These are phyloP conservation scores for Allophyes oxyacanthae DNA, from an alignment of 2,888 invertebrate species.

Conservation along the genomic window DNA sequence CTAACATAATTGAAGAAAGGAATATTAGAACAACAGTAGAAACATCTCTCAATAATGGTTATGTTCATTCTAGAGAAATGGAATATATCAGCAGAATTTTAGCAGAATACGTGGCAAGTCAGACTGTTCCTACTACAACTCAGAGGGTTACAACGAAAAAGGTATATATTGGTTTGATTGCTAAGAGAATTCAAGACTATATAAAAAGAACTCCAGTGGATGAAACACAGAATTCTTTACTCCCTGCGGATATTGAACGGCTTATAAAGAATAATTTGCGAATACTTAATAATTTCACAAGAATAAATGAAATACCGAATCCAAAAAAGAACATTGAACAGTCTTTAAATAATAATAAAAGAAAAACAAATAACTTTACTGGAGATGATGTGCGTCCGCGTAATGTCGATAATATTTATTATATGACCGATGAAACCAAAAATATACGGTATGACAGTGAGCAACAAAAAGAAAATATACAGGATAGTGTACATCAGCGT, in stretches of 20 bases:
- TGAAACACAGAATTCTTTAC: neutral
- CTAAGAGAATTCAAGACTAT: constrained; percentile 47
- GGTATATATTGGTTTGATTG: constrained; percentile 28
- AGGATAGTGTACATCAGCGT: constrained; percentile 6
- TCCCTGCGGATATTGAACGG: neutral
- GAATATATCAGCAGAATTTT: constrained; percentile 60
- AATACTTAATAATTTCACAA: constrained; percentile 1
- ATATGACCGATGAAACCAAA: constrained; percentile 7
- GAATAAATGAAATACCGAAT: neutral
- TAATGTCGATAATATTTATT: constrained; percentile 3
- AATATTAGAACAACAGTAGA: constrained; percentile 2
- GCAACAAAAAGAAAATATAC: constrained; percentile 1
- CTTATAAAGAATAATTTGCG: neutral
- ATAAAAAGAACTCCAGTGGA: constrained; percentile 19
- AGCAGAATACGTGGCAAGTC: constrained; percentile 55
- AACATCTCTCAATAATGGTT: constrained; percentile 14
- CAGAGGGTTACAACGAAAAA: constrained; percentile 29
- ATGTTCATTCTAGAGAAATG: constrained; percentile 50
- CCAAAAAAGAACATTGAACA: neutral
- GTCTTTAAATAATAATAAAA: neutral
- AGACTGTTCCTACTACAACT: constrained; percentile 39
- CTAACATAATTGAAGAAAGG: constrained; percentile 4
- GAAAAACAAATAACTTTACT: constrained; percentile 2
- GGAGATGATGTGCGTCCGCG: constrained; percentile 1
- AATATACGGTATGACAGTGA: neutral